Conservation (phyloP, 2,797 vertebrate genomes). For the Synanceia verrucosa region DNA sequence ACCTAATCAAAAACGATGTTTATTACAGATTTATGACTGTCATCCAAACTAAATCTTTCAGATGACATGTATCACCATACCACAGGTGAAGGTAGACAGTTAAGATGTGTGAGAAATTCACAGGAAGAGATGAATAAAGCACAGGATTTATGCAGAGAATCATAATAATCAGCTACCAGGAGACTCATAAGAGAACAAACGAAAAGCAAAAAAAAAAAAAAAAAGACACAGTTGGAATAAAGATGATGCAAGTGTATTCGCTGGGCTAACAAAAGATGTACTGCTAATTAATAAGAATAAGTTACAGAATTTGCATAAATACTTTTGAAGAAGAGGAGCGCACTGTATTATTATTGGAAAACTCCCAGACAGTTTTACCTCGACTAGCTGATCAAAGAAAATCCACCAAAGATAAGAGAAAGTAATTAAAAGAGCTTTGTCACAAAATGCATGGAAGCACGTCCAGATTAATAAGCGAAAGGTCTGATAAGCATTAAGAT, state of each 20-base stretch:
- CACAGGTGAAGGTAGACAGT: neutral
- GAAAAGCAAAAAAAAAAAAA: neutral
- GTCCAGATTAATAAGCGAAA: conserved; percentile 30
- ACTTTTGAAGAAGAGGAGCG: neutral
- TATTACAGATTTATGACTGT: neutral
- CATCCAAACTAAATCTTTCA: too few species aligned
- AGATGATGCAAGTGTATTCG: conserved; percentile 9
- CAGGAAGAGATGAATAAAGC: neutral
- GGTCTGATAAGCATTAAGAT: conserved; percentile 47
- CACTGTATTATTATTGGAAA: neutral
- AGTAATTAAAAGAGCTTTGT: conserved; percentile 47
- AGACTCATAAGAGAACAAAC: conserved; percentile 26
- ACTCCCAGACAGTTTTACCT: conserved; percentile 1
- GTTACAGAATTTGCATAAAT: conserved; percentile 9
- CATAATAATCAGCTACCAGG: conserved; percentile 28
- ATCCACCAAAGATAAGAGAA: conserved; percentile 39
- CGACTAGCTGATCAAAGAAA: conserved; percentile 28
- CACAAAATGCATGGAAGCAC: conserved; percentile 43
- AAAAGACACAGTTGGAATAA: neutral
- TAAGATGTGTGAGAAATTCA: neutral
- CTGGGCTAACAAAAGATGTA: conserved; percentile 14
- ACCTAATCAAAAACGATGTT: neutral
- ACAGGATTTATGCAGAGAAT: conserved; percentile 1
- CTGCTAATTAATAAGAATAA: conserved; percentile 8
- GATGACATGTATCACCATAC: neutral